Conservation (phyloP, 2,888 invertebrate species). For the Coenonympha arcania region DNA sequence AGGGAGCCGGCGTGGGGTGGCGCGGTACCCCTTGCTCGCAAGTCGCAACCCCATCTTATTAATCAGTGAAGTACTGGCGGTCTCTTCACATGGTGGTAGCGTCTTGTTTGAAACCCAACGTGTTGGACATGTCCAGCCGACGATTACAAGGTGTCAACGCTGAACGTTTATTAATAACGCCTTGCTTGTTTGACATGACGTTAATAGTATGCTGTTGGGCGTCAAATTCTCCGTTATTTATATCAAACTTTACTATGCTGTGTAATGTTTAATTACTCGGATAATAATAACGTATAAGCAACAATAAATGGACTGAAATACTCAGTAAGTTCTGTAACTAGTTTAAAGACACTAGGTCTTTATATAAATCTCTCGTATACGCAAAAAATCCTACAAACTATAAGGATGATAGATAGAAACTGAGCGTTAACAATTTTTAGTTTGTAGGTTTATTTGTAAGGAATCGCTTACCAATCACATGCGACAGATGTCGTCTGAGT, state of each 20-base stretch:
- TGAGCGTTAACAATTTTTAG: too few relatives aligned
- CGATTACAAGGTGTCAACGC: slow-evolving; percentile 17
- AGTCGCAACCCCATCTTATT: slow-evolving; percentile 74
- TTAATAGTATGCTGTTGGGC: neutral
- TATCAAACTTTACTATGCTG: neutral
- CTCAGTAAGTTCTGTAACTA: too few relatives aligned
- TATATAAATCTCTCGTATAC: too few relatives aligned
- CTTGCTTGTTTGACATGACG: neutral
- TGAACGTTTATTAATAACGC: slow-evolving; percentile 7
- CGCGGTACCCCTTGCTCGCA: slow-evolving; percentile 65
- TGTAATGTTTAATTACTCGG: too few relatives aligned
- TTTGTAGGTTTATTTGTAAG: too few relatives aligned
- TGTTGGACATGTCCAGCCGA: slow-evolving; percentile 17
- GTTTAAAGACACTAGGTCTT: too few relatives aligned
- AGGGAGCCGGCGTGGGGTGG: slow-evolving; percentile 61
- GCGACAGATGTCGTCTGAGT: too few relatives aligned
- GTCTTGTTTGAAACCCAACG: slow-evolving; percentile 56
- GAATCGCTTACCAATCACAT: too few relatives aligned
- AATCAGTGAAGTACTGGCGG: slow-evolving; percentile 73
- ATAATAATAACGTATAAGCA: too few relatives aligned
- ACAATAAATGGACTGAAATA: too few relatives aligned
- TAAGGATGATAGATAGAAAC: too few relatives aligned
- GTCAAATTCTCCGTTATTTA: neutral
- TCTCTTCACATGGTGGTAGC: slow-evolving; percentile 70
- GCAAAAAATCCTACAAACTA: too few relatives aligned